A percentile compares a stretch with the other conserved stretches of the same genome.
These are phyloP conservation scores for Botia almorhae DNA, from an alignment of 2,797 vertebrate genomes.

Conservation along the genomic window DNA sequence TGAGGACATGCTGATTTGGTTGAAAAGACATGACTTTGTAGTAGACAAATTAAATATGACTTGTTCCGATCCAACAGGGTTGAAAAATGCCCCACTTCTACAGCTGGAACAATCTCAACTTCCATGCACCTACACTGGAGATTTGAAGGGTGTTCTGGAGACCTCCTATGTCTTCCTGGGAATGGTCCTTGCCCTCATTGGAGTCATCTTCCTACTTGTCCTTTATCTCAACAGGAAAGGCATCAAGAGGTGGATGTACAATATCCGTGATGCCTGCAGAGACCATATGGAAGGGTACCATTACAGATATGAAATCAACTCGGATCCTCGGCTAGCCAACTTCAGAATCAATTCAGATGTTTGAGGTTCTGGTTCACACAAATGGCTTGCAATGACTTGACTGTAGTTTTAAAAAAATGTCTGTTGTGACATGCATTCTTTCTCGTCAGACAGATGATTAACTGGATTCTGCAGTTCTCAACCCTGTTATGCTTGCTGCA, in stretches of 20 bases:
- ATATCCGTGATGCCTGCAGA: slow-evolving; percentile 96
- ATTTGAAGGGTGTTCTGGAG: slow-evolving; percentile 85
- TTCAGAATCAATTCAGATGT: slow-evolving; percentile 95
- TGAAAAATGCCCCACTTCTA: slow-evolving; percentile 75
- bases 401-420: no score
- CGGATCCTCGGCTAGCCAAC: slow-evolving; percentile 92
- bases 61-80: slow-evolving; percentile 78
- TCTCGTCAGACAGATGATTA: slow-evolving; percentile 51
- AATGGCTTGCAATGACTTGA: no score
- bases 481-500: slow-evolving; percentile 4
- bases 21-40: slow-evolving; percentile 81
- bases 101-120: slow-evolving; percentile 77
- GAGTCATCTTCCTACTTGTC: slow-evolving; percentile 95
- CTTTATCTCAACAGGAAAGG: slow-evolving; percentile 98
- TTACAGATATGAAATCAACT: slow-evolving; percentile 96
- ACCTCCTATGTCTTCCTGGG: slow-evolving; percentile 96
- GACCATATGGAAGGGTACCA: slow-evolving; percentile 99
- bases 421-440: slow-evolving; percentile 42
- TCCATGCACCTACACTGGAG: slow-evolving; percentile 70
- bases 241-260: slow-evolving; percentile 98
- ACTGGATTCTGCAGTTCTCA: slow-evolving; percentile 55
- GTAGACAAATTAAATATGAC: slow-evolving; percentile 75
- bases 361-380: slow-evolving; percentile 72
- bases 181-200: slow-evolving; percentile 94
- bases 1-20: slow-evolving; percentile 84